phyloP scores from a whole-genome alignment of 2,113 vertebrate species.

The Triplophysa siluroides region DNA sequence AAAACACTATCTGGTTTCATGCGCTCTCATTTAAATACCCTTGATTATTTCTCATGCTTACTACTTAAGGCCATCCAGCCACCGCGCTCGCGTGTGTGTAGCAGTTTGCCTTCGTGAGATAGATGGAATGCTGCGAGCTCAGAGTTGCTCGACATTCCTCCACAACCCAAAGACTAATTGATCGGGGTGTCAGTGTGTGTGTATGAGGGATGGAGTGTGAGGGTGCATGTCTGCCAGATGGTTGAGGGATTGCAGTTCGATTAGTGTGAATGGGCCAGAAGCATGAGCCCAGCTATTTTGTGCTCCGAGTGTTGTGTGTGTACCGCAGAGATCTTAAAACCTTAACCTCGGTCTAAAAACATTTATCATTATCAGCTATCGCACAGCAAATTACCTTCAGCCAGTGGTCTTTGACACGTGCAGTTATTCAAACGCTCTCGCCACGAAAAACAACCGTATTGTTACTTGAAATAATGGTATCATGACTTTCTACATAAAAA shows the following conservation, averaged over 20 bases:
- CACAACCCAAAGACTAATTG: conserved; percentile 68
- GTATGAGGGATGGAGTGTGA: conserved; percentile 43
- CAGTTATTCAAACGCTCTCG: conserved; percentile 7
- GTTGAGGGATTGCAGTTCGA: conserved; percentile 61
- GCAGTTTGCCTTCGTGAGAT: conserved; percentile 32
- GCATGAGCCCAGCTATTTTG: conserved; percentile 28
- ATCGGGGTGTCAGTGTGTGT: conserved; percentile 54
- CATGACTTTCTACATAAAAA: too few relatives aligned
- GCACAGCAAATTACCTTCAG: background rate
- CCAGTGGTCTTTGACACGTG: background rate
- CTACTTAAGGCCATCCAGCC: background rate
- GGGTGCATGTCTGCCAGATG: conserved; percentile 64
- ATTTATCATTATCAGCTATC: background rate
- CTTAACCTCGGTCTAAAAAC: background rate
- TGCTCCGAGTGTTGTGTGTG: background rate
- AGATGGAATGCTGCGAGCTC: conserved; percentile 48
- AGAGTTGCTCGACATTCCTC: conserved; percentile 66
- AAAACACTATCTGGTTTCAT: background rate
- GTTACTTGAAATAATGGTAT: background rate
- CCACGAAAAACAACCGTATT: background rate
- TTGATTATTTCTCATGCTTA: conserved; percentile 9
- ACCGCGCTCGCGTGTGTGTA: background rate
- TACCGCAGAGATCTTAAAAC: conserved; percentile 4
- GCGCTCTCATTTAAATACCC: conserved; percentile 2
- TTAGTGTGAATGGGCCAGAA: conserved; percentile 58